A percentile compares a stretch with the other conserved stretches of the same genome.
These are phyloP conservation scores for Ephydatia muelleri DNA, from an alignment of 37 sponge, comb jelly and placozoan genomes.

Conservation along the genomic window DNA sequence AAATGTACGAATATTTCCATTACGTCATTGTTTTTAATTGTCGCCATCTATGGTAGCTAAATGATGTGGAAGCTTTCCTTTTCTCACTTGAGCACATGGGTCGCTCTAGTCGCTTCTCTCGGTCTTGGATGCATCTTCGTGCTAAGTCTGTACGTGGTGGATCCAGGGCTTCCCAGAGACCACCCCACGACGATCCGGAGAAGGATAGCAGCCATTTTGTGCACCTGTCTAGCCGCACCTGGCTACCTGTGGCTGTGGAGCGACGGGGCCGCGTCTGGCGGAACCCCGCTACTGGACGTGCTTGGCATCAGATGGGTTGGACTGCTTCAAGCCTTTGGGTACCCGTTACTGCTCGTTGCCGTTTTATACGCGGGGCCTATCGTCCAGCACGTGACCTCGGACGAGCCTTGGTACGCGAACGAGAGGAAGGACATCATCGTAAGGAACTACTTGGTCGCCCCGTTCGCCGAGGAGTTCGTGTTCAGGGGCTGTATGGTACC, in stretches of 20 bases:
- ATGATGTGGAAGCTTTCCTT: slow-evolving; percentile 12
- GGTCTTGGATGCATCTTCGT: slow-evolving; percentile 42
- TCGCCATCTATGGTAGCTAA: no score
- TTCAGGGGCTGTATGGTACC: slow-evolving; percentile 88
- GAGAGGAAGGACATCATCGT: slow-evolving; percentile 62
- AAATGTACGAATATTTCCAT: not conserved
- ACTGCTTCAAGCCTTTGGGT: slow-evolving; percentile 12
- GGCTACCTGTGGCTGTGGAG: slow-evolving; percentile 16
- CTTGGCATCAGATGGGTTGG: slow-evolving; percentile 34
- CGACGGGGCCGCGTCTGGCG: not conserved
- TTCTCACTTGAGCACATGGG: slow-evolving; percentile 1
- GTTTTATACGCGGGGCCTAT: slow-evolving; percentile 62
- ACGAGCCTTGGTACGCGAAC: not conserved
- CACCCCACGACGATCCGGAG: slow-evolving; percentile 51
- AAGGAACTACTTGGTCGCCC: slow-evolving; percentile 83
- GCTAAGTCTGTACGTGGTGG: slow-evolving; percentile 47
- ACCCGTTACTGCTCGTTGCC: slow-evolving; percentile 43
- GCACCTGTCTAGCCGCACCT: slow-evolving; percentile 22
- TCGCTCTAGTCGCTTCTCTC: slow-evolving; percentile 30
- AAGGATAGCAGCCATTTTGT: slow-evolving; percentile 27
- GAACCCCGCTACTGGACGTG: not conserved
- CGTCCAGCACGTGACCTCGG: slow-evolving; percentile 23
- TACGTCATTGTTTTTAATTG: no score
- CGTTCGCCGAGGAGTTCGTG: slow-evolving; percentile 87
- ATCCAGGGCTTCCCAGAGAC: slow-evolving; percentile 39